Evolutionary conservation across 2,888 invertebrate genomes (phyloP).

Genomic region (Copidosoma aretas): DNA sequence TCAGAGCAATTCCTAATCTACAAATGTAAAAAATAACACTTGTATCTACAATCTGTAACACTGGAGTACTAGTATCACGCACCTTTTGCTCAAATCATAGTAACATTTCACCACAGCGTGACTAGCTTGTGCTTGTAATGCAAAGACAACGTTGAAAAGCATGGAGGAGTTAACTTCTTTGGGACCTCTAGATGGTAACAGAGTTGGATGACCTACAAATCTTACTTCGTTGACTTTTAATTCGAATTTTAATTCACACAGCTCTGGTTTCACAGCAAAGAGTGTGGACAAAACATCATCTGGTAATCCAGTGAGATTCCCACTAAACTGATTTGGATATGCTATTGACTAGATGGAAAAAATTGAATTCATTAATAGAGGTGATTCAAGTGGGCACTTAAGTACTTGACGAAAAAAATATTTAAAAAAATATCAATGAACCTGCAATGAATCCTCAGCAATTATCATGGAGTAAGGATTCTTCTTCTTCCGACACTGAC

Average conservation of each 20-base stretch:
- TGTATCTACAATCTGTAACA: background rate
- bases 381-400: slow-evolving; percentile 6
- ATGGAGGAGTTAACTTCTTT: slow-evolving; percentile 76
- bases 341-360: slow-evolving; percentile 28
- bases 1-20: slow-evolving; percentile 81
- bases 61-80: slow-evolving; percentile 14
- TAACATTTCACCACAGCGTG: slow-evolving; percentile 93
- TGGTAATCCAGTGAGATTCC: slow-evolving; percentile 76
- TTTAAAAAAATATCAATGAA: slow-evolving; percentile 36
- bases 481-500: slow-evolving; percentile 69
- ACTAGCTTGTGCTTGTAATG: slow-evolving; percentile 86
- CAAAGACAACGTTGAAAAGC: slow-evolving; percentile 88
- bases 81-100: slow-evolving; percentile 86
- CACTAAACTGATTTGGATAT: slow-evolving; percentile 54
- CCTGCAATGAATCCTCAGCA: slow-evolving; percentile 78
- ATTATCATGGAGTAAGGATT: slow-evolving; percentile 83
- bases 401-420: slow-evolving; percentile 8
- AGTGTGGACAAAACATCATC: slow-evolving; percentile 87
- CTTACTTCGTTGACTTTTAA: slow-evolving; percentile 94
- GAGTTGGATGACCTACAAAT: slow-evolving; percentile 92
- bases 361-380: background rate
- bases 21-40: background rate
- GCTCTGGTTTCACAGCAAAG: slow-evolving; percentile 88
- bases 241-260: slow-evolving; percentile 91
- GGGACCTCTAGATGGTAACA: slow-evolving; percentile 74